Conservation (phyloP, 2,797 vertebrate genomes). For the Muraenolepis orangiensis region DNA sequence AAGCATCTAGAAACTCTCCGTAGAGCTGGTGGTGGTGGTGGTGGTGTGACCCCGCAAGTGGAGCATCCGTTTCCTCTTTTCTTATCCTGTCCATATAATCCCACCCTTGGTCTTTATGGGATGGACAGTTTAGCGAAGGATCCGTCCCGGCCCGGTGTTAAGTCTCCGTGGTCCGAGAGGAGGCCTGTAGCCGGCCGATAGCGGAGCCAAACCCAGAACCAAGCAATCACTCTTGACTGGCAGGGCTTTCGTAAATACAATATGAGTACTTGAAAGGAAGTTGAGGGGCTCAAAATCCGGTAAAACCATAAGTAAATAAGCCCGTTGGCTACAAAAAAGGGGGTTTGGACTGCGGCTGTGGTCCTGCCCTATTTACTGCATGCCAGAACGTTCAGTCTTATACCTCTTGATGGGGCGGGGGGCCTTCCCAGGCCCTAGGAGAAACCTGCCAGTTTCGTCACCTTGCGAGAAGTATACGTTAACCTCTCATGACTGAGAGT, state of each 20-base stretch:
- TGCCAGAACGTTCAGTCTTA: conserved; percentile 45
- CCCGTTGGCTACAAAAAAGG: conserved; percentile 69
- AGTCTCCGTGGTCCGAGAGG: conserved; percentile 57
- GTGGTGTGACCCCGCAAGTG: conserved; percentile 26
- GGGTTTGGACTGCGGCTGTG: conserved; percentile 57
- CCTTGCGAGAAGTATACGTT: conserved; percentile 45
- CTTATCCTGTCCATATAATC: conserved; percentile 64
- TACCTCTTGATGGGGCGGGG: conserved; percentile 25
- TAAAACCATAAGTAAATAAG: conserved; percentile 75
- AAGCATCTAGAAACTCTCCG: conserved; percentile 34
- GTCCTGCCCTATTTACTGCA: conserved; percentile 62
- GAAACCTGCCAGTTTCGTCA: conserved; percentile 29
- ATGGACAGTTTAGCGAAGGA: conserved; percentile 60
- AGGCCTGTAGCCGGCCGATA: conserved; percentile 63
- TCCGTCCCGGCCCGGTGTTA: conserved; percentile 45
- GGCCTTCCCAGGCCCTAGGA: conserved; percentile 36
- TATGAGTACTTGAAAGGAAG: conserved; percentile 59
- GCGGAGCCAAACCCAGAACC: conserved; percentile 62
- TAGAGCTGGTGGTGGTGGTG: conserved; percentile 16
- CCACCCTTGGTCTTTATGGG: conserved; percentile 51
- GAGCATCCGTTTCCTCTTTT: conserved; percentile 59
- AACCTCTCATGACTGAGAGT: conserved; percentile 52
- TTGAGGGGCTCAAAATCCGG: conserved; percentile 68
- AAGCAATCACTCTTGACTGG: conserved; percentile 69
- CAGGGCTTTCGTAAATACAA: conserved; percentile 68